Conservation (phyloP, 2,888 invertebrate genomes). For the Spatulosminthurus flaviceps region DNA sequence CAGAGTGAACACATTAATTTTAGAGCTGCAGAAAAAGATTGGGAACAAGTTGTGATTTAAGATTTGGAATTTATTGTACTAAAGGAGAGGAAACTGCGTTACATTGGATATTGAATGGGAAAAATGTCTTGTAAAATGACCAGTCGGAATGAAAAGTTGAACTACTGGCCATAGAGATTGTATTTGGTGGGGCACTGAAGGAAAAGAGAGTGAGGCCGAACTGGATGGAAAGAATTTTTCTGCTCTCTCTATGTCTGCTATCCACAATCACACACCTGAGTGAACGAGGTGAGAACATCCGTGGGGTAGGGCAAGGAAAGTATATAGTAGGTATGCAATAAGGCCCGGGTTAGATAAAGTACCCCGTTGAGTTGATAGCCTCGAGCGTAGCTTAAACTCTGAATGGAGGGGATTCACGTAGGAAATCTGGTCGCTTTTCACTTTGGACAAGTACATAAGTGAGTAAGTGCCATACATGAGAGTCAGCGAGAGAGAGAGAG, state of each 20-base stretch:
- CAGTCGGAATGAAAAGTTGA: no score
- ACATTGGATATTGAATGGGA: no score
- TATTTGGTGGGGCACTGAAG: background rate
- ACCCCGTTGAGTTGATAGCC: constrained; percentile 58
- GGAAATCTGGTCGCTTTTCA: constrained; percentile 32
- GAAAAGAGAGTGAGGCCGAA: constrained; percentile 33
- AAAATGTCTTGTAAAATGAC: no score
- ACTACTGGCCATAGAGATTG: no score
- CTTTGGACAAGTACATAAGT: constrained; percentile 9
- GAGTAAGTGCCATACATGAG: background rate
- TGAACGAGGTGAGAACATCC: constrained; percentile 42
- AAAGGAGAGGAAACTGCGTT: no score
- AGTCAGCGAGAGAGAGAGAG: background rate
- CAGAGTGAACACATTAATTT: no score
- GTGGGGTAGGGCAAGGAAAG: constrained; percentile 57
- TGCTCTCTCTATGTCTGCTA: background rate
- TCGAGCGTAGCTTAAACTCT: constrained; percentile 54
- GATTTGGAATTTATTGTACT: no score
- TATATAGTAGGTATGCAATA: constrained; percentile 10
- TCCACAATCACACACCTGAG: constrained; percentile 58
- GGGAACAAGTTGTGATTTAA: no score
- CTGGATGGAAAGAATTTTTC: constrained; percentile 32
- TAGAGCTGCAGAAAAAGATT: no score
- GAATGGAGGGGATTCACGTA: constrained; percentile 51
- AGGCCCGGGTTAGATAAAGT: constrained; percentile 48